phyloP scores from a whole-genome alignment of 2,888 invertebrate genomes.

The Mylabris sibirica region DNA sequence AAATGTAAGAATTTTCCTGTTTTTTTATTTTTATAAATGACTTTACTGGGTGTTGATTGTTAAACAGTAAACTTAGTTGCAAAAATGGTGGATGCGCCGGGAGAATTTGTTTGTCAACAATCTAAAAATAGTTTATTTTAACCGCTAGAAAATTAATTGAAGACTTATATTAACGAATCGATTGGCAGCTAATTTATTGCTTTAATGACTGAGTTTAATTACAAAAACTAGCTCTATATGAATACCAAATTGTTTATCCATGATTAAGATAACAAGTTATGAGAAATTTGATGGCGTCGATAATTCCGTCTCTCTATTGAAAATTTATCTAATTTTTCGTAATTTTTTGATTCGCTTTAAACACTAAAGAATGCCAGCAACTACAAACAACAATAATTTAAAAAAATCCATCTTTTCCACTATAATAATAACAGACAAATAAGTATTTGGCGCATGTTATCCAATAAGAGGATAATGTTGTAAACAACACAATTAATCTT shows the following conservation, averaged over 20 bases:
- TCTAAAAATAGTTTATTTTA: not conserved
- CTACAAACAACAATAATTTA: not conserved
- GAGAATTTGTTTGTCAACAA: not conserved
- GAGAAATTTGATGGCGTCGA: not conserved
- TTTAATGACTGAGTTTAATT: not conserved
- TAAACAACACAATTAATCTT: constrained; percentile 8
- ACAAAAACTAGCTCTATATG: not conserved
- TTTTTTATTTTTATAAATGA: too few relatives aligned
- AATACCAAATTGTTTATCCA: not conserved
- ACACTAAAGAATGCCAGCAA: too few relatives aligned
- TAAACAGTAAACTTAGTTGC: not conserved
- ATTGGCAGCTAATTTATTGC: not conserved
- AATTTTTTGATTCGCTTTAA: too few relatives aligned
- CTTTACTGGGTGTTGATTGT: too few relatives aligned
- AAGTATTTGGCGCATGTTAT: not conserved
- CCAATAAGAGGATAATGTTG: not conserved
- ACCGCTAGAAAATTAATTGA: not conserved
- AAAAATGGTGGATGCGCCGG: constrained; percentile 8
- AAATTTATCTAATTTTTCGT: too few relatives aligned
- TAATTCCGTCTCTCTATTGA: not conserved
- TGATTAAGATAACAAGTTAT: not conserved
- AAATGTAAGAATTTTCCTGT: too few relatives aligned
- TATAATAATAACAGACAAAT: not conserved
- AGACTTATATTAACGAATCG: not conserved
- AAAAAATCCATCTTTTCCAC: not conserved